Conservation (phyloP, 2,888 invertebrate species). For the Eristalinus sepulchralis region DNA sequence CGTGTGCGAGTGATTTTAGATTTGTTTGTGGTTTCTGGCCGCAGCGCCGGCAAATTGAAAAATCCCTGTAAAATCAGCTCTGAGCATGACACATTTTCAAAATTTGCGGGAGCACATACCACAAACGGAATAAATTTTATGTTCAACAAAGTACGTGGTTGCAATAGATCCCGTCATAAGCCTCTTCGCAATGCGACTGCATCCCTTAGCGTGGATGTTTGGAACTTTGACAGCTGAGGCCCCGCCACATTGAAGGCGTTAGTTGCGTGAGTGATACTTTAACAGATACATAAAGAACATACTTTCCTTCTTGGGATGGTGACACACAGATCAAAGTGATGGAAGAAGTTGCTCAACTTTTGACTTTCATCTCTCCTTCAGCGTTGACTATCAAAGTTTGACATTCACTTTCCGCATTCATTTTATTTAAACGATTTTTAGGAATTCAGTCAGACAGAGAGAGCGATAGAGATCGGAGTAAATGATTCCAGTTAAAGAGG, state of each 20-base stretch:
- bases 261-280: too few relatives aligned
- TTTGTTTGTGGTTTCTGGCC: slow-evolving; percentile 36
- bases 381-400: too few relatives aligned
- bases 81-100: slow-evolving; percentile 6
- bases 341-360: too few relatives aligned
- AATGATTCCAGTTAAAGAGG: neutral
- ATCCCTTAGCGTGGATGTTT: neutral
- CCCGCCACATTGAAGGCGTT: too few relatives aligned
- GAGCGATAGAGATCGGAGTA: neutral
- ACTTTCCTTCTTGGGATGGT: too few relatives aligned
- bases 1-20: slow-evolving; percentile 9
- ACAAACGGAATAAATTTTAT: slow-evolving; percentile 12
- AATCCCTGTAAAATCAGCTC: neutral
- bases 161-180: slow-evolving; percentile 15
- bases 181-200: neutral
- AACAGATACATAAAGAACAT: too few relatives aligned
- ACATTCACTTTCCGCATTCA: neutral
- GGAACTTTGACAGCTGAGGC: neutral
- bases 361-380: too few relatives aligned
- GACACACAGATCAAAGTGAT: too few relatives aligned
- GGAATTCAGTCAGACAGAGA: neutral
- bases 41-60: slow-evolving; percentile 1
- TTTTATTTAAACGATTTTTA: neutral
- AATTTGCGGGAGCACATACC: neutral
- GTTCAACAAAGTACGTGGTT: slow-evolving; percentile 19